Conservation (phyloP, 2,797 vertebrate genomes). For the Diceros bicornis region DNA sequence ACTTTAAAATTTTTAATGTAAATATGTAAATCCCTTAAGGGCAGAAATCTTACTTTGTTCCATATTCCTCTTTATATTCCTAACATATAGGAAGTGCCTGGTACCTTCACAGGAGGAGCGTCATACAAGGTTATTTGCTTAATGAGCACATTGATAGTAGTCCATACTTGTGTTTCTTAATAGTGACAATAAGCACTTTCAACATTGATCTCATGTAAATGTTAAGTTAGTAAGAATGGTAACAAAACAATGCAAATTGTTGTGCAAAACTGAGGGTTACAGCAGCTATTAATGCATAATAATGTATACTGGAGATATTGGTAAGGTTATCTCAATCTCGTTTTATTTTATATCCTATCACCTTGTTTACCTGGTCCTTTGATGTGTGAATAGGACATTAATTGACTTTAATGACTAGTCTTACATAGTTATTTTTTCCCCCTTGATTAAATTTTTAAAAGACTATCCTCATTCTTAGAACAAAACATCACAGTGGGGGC, state of each 20-base stretch:
- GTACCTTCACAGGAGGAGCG: not conserved
- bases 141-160: not conserved
- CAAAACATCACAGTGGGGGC: not conserved
- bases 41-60: not conserved
- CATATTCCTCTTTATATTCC: not conserved
- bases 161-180: slow-evolving; percentile 35
- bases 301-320: not conserved
- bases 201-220: slow-evolving; percentile 39
- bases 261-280: slow-evolving; percentile 12
- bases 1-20: slow-evolving; percentile 44
- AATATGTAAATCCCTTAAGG: not conserved
- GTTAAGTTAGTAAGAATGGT: slow-evolving; percentile 15
- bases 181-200: not conserved
- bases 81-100: not conserved
- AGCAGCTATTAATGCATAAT: slow-evolving; percentile 17
- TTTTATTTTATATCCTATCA: slow-evolving; percentile 17
- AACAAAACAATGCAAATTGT: slow-evolving; percentile 37
- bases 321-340: slow-evolving; percentile 19
- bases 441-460: slow-evolving; percentile 63
- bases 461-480: slow-evolving; percentile 27
- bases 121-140: not conserved
- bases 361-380: slow-evolving; percentile 31
- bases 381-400: slow-evolving; percentile 18
- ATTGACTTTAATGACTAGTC: slow-evolving; percentile 46
- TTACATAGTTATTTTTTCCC: not conserved